phyloP scores from a whole-genome alignment of 2,888 invertebrate genomes.

The Drosophila prolongata region DNA sequence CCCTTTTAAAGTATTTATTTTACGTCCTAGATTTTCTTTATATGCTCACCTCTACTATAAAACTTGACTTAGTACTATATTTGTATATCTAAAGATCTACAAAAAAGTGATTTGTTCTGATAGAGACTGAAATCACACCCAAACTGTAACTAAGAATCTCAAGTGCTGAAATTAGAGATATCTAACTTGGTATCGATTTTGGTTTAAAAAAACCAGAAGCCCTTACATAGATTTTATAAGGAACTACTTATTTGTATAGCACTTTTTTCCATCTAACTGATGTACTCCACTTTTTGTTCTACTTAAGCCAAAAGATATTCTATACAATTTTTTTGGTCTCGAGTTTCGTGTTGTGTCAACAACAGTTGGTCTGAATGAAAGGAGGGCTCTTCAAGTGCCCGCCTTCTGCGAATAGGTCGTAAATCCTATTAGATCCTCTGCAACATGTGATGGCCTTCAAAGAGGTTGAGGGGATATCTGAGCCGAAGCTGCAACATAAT shows the following conservation, averaged over 20 bases:
- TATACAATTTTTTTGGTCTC: conserved; percentile 59
- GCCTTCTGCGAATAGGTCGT: conserved; percentile 59
- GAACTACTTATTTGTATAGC: conserved; percentile 24
- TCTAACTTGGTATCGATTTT: neutral
- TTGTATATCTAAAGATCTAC: no score
- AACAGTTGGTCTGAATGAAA: conserved; percentile 59
- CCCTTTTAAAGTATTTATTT: no score
- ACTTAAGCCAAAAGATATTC: conserved; percentile 41
- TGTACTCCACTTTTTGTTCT: conserved; percentile 23
- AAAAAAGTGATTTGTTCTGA: no score
- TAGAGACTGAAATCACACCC: no score
- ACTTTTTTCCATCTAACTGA: conserved; percentile 25
- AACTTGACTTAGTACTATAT: no score
- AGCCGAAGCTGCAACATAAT: conserved; percentile 49
- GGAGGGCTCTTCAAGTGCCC: conserved; percentile 29
- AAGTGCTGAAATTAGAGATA: neutral
- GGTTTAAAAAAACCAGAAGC: conserved; percentile 23
- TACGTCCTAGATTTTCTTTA: no score
- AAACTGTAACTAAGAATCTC: neutral
- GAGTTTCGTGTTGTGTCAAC: conserved; percentile 73
- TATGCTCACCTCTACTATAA: no score
- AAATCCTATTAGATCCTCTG: conserved; percentile 71
- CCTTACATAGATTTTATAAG: conserved; percentile 6
- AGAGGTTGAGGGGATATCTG: conserved; percentile 14
- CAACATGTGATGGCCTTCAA: conserved; percentile 59